Conservation (phyloP, 2,888 invertebrate genomes). For the Drosophila nigritarsus region DNA sequence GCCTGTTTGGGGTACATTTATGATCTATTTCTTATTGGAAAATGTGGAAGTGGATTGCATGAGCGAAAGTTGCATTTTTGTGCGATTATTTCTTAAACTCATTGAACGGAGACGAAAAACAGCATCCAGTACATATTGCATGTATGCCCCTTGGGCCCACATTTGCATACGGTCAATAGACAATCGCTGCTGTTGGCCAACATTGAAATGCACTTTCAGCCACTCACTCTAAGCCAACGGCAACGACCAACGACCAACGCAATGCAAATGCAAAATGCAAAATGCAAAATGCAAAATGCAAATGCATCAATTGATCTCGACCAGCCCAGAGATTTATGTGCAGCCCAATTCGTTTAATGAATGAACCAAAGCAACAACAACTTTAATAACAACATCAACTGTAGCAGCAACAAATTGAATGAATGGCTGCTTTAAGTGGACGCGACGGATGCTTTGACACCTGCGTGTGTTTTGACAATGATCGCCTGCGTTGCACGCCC, state of each 20-base stretch:
- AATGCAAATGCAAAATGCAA: conserved; percentile 58
- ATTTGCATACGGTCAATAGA: conserved; percentile 11
- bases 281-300: conserved; percentile 55
- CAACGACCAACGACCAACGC: conserved; percentile 50
- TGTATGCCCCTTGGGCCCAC: conserved; percentile 4
- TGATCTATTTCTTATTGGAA: not conserved
- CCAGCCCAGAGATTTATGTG: conserved; percentile 65
- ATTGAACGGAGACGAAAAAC: not conserved
- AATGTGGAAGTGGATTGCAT: not conserved
- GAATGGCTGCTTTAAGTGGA: conserved; percentile 63
- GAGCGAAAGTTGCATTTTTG: conserved; percentile 5
- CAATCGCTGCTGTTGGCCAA: conserved; percentile 38
- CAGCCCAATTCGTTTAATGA: conserved; percentile 72
- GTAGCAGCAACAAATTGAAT: conserved; percentile 34
- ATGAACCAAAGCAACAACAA: conserved; percentile 55
- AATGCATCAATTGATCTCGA: conserved; percentile 62
- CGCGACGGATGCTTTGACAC: conserved; percentile 72
- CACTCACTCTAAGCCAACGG: conserved; percentile 18
- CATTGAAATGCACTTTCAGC: conserved; percentile 58
- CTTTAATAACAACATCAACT: conserved; percentile 25
- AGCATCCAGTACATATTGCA: conserved; percentile 1
- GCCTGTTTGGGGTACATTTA: not conserved
- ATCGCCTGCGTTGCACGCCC: conserved; percentile 73
- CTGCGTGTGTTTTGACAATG: conserved; percentile 77
- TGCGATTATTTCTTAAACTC: not conserved